Conservation (phyloP, 1,140 invertebrate species). For the Drosophila simulans region DNA sequence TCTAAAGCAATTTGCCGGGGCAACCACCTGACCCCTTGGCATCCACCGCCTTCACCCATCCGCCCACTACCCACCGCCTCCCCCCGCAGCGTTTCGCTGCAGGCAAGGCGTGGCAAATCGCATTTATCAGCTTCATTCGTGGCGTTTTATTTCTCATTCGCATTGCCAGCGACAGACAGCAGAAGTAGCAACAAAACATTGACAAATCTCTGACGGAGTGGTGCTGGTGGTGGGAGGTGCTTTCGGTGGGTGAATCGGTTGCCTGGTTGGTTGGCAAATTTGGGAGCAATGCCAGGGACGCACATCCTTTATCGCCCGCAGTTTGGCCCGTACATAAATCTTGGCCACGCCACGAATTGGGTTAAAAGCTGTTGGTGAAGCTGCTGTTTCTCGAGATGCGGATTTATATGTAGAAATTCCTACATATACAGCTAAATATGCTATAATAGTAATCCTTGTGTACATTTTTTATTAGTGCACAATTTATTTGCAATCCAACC, state of each 20-base stretch:
- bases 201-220: slow-evolving; percentile 60
- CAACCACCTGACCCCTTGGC: slow-evolving; percentile 30
- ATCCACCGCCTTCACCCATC: neutral
- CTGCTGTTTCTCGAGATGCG: slow-evolving; percentile 17
- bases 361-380: slow-evolving; percentile 42
- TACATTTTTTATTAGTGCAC: no score
- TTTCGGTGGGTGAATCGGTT: slow-evolving; percentile 9
- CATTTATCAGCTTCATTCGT: slow-evolving; percentile 75
- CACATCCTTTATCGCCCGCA: slow-evolving; percentile 56
- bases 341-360: slow-evolving; percentile 68
- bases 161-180: slow-evolving; percentile 42
- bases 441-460: no score
- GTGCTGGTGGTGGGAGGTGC: neutral
- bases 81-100: neutral
- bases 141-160: slow-evolving; percentile 66
- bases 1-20: slow-evolving; percentile 40
- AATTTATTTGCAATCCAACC: no score
- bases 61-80: neutral
- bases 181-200: slow-evolving; percentile 41
- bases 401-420: neutral
- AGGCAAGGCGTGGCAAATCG: slow-evolving; percentile 66
- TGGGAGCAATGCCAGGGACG: slow-evolving; percentile 43
- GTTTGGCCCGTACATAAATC: slow-evolving; percentile 54
- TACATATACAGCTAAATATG: neutral
- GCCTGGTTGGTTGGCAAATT: neutral